Evolutionary conservation across 2,797 vertebrate genomes (phyloP), one percentile per base, ranked within the genome.

Genomic region (Eulemur rubriventer): DNA sequence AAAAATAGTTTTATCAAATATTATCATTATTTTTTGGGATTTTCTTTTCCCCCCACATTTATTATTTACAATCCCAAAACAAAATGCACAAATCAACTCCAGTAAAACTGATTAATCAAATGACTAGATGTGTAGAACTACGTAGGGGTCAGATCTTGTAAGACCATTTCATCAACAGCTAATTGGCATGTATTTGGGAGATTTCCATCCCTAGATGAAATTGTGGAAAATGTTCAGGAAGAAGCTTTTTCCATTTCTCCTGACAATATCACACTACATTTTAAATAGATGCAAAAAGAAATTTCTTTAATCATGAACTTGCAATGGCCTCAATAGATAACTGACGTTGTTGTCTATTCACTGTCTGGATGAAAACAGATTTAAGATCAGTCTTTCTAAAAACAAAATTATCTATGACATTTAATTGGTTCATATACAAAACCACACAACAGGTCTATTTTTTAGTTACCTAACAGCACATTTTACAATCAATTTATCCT

Each of bases 1-100:
- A 38, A 97, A 92, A 89, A 93, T 0, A 81, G 14, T 95, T 30
- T 97, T 65, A 82, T 91, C 95, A 93, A 75, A 94, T 30, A 96
- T 96, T 91, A 97, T 18, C 63, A 70, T 26, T 84, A 46, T 33
- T 89, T 73, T 50, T 89, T 28, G 93, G 43, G 7, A 95, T 88
- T 63, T 96, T 35, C 67, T 73, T 89, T 92, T 43, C n/a, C 0
- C 10, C 16, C 90, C 24, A 67, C 48, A 95, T 82, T 80, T 91
- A 24, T 94, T 80, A 92, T n/a, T 75, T 55, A 87, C 13, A 50
- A 80, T 26, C 17, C 41, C 35, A 81, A 55, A 82, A 86, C 79
- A 87, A 96, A 97, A 96, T 61, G n/a, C 7, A 90, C 38, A 92
- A 63, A 92, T 35, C 72, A 95, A 90, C 50, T 82, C 52, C 63